Base-by-base conservation (phyloP, 1,140 invertebrate species). In the Diachasma alloeum region DNA sequence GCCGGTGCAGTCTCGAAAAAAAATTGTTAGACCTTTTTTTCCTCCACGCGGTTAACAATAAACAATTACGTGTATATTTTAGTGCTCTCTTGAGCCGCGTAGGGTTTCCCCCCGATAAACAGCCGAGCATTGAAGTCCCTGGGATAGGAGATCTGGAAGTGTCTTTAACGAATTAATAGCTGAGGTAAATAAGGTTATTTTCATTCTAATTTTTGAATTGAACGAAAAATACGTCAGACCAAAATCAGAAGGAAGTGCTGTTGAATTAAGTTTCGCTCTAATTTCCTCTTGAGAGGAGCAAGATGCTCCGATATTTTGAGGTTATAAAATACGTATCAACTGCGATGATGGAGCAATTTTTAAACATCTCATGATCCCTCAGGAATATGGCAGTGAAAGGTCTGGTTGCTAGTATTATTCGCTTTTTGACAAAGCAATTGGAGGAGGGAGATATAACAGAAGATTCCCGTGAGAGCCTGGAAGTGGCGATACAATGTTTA, bases 401-500 rank as follows among this genome's bases (percentile, higher is more conserved):
- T 36, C 80, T 90, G 66, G 81, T 89, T 10, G 83, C 87, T 59
- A 85, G 87, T 10, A 88, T 91, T 37, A 84, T 90, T 37, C 81
- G 87, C 74, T 90, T 90, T 81, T 78, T 91, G 63, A 87, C 82
- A 6, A 81, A 89, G 36, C 86, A 90, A 75, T 82, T 89, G 63
- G 86, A 90, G 31, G 82, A 87, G 75, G 86, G 84, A 31, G 80
- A 86, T 39, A 84, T 90, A 56, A 86, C 89, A 31, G 87, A 91
- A 39, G 95, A 96, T 84, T 93, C 93, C 8, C 90, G 92, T 70
- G 96, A 97, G 86, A 96, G 95, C 86, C 90, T 96, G 72, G 95
- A 96, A 87, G 94, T 96, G 56, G 94, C 94, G 11, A 93, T 94
- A 78, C 96, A 97, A 87, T 97, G 96, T 87, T 91, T 97, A 77